phyloP scores from a whole-genome alignment of 2,797 vertebrate species.

The Pseudopleuronectes americanus region DNA sequence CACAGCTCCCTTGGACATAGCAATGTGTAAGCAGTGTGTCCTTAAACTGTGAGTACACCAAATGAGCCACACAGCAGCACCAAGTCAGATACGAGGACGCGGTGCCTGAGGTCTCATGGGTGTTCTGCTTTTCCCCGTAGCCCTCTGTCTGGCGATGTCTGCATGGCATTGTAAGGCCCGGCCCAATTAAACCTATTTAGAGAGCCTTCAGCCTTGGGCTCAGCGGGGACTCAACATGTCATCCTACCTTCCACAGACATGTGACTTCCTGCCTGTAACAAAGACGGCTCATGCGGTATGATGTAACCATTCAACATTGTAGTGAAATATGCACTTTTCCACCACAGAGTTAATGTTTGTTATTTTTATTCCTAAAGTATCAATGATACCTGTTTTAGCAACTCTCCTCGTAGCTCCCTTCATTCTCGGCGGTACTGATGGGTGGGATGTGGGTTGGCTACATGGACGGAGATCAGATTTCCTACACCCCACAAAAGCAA shows the following conservation, averaged over 20 bases:
- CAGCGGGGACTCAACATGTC: constrained; percentile 71
- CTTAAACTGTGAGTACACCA: constrained; percentile 67
- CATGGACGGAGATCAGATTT: constrained; percentile 74
- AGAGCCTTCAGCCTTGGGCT: constrained; percentile 72
- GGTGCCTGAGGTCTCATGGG: constrained; percentile 70
- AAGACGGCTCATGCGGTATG: constrained; percentile 62
- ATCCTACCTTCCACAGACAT: constrained; percentile 65
- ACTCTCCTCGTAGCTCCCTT: constrained; percentile 54
- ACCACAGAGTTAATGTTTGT: constrained; percentile 48
- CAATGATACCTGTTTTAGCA: constrained; percentile 58
- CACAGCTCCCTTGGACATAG: constrained; percentile 62
- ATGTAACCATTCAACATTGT: constrained; percentile 61
- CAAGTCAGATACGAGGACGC: constrained; percentile 45
- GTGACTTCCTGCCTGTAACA: constrained; percentile 67
- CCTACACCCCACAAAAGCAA: constrained; percentile 80
- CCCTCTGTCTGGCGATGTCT: constrained; percentile 60
- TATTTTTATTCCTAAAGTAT: constrained; percentile 58
- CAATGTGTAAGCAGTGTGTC: constrained; percentile 63
- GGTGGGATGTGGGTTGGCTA: constrained; percentile 72
- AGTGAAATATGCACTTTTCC: constrained; percentile 64
- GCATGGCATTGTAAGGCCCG: constrained; percentile 62
- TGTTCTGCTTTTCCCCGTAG: constrained; percentile 63
- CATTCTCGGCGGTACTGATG: constrained; percentile 67
- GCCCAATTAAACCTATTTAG: constrained; percentile 80
- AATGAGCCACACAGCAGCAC: constrained; percentile 66